Base-by-base conservation (phyloP, 1,140 invertebrate species). In the Episyrphus balteatus region DNA sequence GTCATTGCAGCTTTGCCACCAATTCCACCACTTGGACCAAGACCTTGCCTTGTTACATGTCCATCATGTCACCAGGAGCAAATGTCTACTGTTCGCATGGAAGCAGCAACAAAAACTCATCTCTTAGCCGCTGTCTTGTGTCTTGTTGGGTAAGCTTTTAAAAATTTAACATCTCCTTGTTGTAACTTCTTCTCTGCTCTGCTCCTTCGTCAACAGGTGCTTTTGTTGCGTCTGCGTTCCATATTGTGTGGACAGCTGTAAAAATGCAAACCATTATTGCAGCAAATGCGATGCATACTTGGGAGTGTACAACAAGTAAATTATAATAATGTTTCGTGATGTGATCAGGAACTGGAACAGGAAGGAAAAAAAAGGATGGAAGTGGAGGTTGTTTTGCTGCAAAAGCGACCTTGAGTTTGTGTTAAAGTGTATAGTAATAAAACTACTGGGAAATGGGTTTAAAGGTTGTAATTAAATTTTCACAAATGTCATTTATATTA, bases 251-350 rank as follows among this genome's bases (percentile, higher is more conserved):
- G 75, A 82, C 47, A 74, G 69, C 15, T 84, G 80, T 55, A 70
- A 77, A 57, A 73, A 69, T 36, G 73, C 74, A 10, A 77, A 80
- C 51, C 82, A 85, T 58, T 79, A 75, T 51, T 85, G 83, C 55
- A 79, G 81, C 13, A 73, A 73, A 47, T 85, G 83, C 56, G 72
- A 72, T 36, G 61, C 73, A 14, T 83, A 70, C 52, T 61, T 85
- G 17, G 83, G 82, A 26, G 66, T 71, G 13, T 79, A 79, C 43
- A 53, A 38, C 50, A 54, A 44, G 11, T 43, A 31, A 43, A 43
- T 52, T 59, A 55, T 53, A 46, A 45, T 30, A 33, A 21, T n/a
- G n/a, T n/a, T n/a, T n/a, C n/a, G n/a, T n/a, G n/a, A n/a, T n/a
- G n/a, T n/a, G n/a, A n/a, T n/a, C n/a, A 11, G 15, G 34, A 18